Percentiles rank a stretch among this genome's conserved stretches.
Conservation (phyloP, 2,113 vertebrate genomes). For the crab-eating macaque (Macaca fascicularis) region T2T-MFA8v1.1 NC_088389.1:113253001-113253500, state of each 20-base stretch:
- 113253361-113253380: neutral
- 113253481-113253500: neutral
- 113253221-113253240: neutral
- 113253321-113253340: neutral
- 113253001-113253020: no score
- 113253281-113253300: neutral
- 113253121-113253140: neutral
- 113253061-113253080: no score
- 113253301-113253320: neutral
- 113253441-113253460: neutral
- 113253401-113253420: neutral
- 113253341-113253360: neutral
- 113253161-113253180: neutral
- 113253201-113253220: neutral
- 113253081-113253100: neutral
- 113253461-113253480: neutral
- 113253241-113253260: neutral
- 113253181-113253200: neutral
- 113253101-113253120: neutral
- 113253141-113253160: neutral
- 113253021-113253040: no score
- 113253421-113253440: neutral
- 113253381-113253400: neutral
- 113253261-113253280: neutral
- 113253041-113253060: no score